A percentile compares a stretch with the other conserved stretches of the same genome.
Evolutionary conservation across 2,797 vertebrate genomes (phyloP).

Genomic region (Hoplostethus mediterraneus): DNA sequence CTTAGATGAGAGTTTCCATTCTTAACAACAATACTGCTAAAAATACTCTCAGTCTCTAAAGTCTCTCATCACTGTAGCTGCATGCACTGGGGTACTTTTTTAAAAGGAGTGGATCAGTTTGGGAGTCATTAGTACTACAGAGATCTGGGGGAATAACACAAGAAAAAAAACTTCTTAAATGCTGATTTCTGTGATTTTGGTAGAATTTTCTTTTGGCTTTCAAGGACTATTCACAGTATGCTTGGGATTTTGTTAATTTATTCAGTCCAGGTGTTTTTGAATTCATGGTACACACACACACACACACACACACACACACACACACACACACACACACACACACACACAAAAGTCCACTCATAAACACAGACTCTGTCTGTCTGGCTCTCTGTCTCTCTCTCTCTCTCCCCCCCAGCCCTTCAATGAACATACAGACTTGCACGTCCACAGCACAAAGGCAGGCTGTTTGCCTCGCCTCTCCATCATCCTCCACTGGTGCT

Average conservation of each 20-base stretch:
- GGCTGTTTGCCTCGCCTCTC: conserved; percentile 51
- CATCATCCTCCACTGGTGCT: conserved; percentile 50
- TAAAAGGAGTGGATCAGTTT: background rate
- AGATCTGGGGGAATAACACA: background rate
- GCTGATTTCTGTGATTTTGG: no score
- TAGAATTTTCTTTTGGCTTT: background rate
- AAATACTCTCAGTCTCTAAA: conserved; percentile 10
- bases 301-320: conserved; percentile 12
- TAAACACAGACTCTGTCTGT: conserved; percentile 38
- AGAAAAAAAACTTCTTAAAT: no score
- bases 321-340: conserved; percentile 1
- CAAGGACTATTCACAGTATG: background rate
- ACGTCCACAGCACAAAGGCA: conserved; percentile 60
- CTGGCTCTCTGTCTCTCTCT: conserved; percentile 23
- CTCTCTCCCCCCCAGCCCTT: conserved; percentile 25
- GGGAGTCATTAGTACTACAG: background rate
- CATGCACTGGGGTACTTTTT: background rate
- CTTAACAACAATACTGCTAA: conserved; percentile 3
- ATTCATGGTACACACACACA: conserved; percentile 8
- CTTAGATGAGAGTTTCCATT: conserved; percentile 49
- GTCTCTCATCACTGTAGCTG: conserved; percentile 11
- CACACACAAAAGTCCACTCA: conserved; percentile 27
- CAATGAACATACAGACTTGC: conserved; percentile 43
- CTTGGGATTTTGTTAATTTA: conserved; percentile 10
- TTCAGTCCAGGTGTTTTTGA: conserved; percentile 11